These are phyloP conservation scores for Epinephelus cyanopodus DNA, from an alignment of 2,113 vertebrate species.

Conservation along the genomic window DNA sequence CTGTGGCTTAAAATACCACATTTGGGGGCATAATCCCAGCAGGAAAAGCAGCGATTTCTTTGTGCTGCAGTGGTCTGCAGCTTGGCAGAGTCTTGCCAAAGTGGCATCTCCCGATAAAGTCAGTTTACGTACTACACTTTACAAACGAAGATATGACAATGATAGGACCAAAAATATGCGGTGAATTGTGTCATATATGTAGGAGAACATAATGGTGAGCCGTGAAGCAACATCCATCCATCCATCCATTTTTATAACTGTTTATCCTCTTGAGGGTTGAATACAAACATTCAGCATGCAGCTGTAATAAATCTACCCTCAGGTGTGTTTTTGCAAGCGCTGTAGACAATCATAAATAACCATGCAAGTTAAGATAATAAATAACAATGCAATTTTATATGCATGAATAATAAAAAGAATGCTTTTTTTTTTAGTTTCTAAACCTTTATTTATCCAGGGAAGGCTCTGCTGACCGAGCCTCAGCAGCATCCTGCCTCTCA, in stretches of 20 bases:
- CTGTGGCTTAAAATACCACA: too few species aligned
- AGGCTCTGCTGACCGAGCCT: conserved; percentile 41
- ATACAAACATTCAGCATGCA: not conserved
- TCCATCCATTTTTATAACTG: too few species aligned
- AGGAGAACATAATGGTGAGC: not conserved
- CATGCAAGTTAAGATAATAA: conserved; percentile 22
- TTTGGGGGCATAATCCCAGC: too few species aligned
- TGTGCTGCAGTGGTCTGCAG: too few species aligned
- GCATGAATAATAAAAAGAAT: conserved; percentile 38
- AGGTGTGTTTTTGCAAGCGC: conserved; percentile 20
- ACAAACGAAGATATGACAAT: too few species aligned
- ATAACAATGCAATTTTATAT: conserved; percentile 31
- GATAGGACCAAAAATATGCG: too few species aligned
- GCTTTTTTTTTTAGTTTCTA: not conserved
- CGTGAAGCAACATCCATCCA: not conserved
- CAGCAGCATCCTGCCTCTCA: conserved; percentile 1
- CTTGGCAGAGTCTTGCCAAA: too few species aligned
- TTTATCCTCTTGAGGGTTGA: not conserved
- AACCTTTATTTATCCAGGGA: not conserved
- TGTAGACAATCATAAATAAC: conserved; percentile 24
- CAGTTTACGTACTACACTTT: too few species aligned
- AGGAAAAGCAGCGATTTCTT: too few species aligned
- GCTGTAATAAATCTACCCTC: conserved; percentile 26
- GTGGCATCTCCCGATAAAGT: too few species aligned
- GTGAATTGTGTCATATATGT: not conserved